phyloP scores from a whole-genome alignment of 1,140 invertebrate genomes.

The Drosophila lowei region DNA sequence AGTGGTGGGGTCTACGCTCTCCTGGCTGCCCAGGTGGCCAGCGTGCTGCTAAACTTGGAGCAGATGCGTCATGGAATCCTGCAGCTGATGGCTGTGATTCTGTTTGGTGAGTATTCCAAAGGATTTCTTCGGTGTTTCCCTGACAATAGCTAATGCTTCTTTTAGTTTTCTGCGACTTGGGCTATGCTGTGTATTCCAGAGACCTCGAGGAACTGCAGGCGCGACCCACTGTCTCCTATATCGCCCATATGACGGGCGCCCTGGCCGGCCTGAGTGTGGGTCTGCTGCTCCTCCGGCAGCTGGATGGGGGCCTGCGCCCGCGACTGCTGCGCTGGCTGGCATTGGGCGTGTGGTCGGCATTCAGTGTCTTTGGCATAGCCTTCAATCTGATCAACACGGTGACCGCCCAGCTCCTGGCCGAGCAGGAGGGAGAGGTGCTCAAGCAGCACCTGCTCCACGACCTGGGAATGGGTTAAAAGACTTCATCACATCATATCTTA shows the following conservation, averaged over 20 bases:
- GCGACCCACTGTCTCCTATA: slow-evolving; percentile 93
- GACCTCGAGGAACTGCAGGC: slow-evolving; percentile 86
- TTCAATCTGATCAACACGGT: slow-evolving; percentile 93
- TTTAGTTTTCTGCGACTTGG: slow-evolving; percentile 94
- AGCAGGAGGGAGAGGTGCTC: slow-evolving; percentile 75
- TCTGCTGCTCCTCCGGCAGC: slow-evolving; percentile 96
- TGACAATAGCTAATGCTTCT: slow-evolving; percentile 18
- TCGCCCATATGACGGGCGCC: slow-evolving; percentile 96
- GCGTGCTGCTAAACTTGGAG: slow-evolving; percentile 96
- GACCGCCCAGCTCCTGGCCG: slow-evolving; percentile 73
- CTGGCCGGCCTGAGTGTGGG: slow-evolving; percentile 94
- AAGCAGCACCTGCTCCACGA: slow-evolving; percentile 78
- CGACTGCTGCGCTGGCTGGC: slow-evolving; percentile 97
- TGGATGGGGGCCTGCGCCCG: slow-evolving; percentile 95
- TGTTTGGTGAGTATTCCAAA: slow-evolving; percentile 89
- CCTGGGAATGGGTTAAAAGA: slow-evolving; percentile 73
- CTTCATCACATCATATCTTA: slow-evolving; percentile 54
- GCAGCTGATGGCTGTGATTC: slow-evolving; percentile 93
- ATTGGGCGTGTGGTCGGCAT: slow-evolving; percentile 94
- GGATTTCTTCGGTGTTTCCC: slow-evolving; percentile 41
- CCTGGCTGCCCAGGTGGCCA: slow-evolving; percentile 95
- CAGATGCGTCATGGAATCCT: slow-evolving; percentile 97
- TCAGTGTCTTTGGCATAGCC: slow-evolving; percentile 95
- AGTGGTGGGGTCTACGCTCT: slow-evolving; percentile 97
- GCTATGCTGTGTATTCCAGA: slow-evolving; percentile 95